phyloP scores from a whole-genome alignment of 64 coral and sea anemone genomes.

The Orbicella faveolata region DNA sequence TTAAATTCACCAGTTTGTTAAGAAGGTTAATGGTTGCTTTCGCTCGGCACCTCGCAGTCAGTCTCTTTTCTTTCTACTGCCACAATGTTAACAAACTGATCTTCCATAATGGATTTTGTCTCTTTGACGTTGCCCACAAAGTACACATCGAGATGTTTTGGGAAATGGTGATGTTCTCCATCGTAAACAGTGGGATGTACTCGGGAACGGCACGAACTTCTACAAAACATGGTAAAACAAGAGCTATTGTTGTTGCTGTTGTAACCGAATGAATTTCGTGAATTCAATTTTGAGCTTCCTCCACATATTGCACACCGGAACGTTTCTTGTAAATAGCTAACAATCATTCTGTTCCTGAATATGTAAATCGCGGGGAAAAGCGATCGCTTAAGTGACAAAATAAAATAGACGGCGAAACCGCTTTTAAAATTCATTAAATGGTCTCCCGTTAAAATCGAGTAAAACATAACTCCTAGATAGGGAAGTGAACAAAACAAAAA shows the following conservation, averaged over 20 bases:
- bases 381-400: slow-evolving; percentile 73
- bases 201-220: slow-evolving; percentile 51
- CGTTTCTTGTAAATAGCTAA: slow-evolving; percentile 74
- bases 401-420: slow-evolving; percentile 59
- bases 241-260: slow-evolving; percentile 40
- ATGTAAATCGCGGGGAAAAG: slow-evolving; percentile 91
- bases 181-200: slow-evolving; percentile 80
- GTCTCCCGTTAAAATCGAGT: slow-evolving; percentile 37
- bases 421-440: slow-evolving; percentile 28
- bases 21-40: neutral
- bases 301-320: slow-evolving; percentile 41
- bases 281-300: neutral
- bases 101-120: slow-evolving; percentile 41
- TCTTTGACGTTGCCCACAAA: slow-evolving; percentile 54
- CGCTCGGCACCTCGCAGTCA: neutral
- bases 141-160: slow-evolving; percentile 73
- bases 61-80: slow-evolving; percentile 27
- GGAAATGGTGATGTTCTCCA: slow-evolving; percentile 82
- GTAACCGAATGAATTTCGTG: slow-evolving; percentile 28
- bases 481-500: slow-evolving; percentile 72
- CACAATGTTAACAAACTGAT: slow-evolving; percentile 43
- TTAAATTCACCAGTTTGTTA: no score
- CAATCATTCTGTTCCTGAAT: slow-evolving; percentile 81
- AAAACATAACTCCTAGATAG: slow-evolving; percentile 38
- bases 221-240: slow-evolving; percentile 54